phyloP scores from a whole-genome alignment of 2,113 vertebrate species.

The Callocephalon fimbriatum region DNA sequence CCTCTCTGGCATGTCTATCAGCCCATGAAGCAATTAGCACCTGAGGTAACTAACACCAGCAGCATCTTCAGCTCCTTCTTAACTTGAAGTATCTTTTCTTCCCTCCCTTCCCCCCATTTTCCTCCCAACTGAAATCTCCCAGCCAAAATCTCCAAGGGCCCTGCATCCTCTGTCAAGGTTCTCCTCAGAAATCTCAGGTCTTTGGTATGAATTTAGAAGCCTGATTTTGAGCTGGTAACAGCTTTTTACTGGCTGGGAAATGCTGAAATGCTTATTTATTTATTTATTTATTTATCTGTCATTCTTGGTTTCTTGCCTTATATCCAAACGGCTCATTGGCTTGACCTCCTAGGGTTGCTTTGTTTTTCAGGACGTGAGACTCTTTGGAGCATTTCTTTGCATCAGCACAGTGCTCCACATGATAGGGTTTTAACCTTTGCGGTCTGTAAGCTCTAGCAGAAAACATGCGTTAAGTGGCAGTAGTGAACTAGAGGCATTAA shows the following conservation, averaged over 20 bases:
- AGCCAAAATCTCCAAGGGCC: not conserved
- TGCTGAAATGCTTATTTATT: not conserved
- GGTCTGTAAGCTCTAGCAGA: not conserved
- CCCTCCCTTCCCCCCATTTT: not conserved
- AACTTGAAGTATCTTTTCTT: not conserved
- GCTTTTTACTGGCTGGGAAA: not conserved
- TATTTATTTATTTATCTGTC: not conserved
- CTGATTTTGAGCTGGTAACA: not conserved
- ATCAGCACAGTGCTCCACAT: not conserved
- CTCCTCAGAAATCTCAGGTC: not conserved
- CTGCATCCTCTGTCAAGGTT: not conserved
- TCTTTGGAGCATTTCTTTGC: not conserved
- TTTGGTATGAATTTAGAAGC: not conserved
- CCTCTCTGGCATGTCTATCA: not conserved
- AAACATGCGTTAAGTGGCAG: not conserved
- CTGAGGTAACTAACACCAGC: not conserved
- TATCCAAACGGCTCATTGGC: constrained; percentile 12
- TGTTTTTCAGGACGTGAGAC: constrained; percentile 24
- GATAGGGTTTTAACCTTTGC: not conserved
- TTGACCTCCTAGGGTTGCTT: not conserved
- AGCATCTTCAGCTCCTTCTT: not conserved
- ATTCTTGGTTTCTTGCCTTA: not conserved
- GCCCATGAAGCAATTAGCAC: not conserved
- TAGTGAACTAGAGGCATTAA: not conserved
- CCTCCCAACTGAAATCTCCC: not conserved